A percentile compares a stretch with the other conserved stretches of the same genome.
phyloP scores from a whole-genome alignment of 2,888 invertebrate species.

The Drosophila diplacantha region DNA sequence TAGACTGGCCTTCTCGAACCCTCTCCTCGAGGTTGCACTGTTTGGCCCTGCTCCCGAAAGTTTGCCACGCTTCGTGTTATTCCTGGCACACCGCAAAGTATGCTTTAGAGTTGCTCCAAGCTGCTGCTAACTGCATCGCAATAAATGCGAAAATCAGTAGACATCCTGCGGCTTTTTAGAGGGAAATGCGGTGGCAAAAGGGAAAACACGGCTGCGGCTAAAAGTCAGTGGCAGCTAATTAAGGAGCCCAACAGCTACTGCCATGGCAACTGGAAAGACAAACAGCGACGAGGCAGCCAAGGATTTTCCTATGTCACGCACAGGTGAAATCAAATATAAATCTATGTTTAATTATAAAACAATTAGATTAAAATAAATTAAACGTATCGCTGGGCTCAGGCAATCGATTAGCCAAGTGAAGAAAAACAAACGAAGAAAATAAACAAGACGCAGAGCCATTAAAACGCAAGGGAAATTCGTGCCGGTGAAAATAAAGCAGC shows the following conservation, averaged over 20 bases:
- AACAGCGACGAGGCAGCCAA: conserved; percentile 9
- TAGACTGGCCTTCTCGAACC: too few species aligned
- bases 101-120: conserved; percentile 23
- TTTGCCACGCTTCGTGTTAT: conserved; percentile 15
- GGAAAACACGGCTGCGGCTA: conserved; percentile 5
- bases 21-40: conserved; percentile 6
- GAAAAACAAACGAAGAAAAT: conserved; percentile 23
- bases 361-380: conserved; percentile 71
- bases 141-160: neutral
- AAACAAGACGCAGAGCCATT: conserved; percentile 34
- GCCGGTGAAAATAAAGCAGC: conserved; percentile 64
- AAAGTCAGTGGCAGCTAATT: conserved; percentile 36
- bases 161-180: conserved; percentile 23
- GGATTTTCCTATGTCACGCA: conserved; percentile 20
- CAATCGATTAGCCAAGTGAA: conserved; percentile 58
- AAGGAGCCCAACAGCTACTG: conserved; percentile 16
- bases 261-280: conserved; percentile 23
- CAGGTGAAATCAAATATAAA: conserved; percentile 61
- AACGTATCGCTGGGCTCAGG: conserved; percentile 67
- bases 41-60: conserved; percentile 43
- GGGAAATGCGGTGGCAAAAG: neutral
- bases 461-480: conserved; percentile 57
- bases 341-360: conserved; percentile 63
- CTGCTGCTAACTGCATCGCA: conserved; percentile 1
- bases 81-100: conserved; percentile 44